These are phyloP conservation scores for Lithophane leautieri DNA, from an alignment of 2,888 invertebrate genomes.

Conservation along the genomic window DNA sequence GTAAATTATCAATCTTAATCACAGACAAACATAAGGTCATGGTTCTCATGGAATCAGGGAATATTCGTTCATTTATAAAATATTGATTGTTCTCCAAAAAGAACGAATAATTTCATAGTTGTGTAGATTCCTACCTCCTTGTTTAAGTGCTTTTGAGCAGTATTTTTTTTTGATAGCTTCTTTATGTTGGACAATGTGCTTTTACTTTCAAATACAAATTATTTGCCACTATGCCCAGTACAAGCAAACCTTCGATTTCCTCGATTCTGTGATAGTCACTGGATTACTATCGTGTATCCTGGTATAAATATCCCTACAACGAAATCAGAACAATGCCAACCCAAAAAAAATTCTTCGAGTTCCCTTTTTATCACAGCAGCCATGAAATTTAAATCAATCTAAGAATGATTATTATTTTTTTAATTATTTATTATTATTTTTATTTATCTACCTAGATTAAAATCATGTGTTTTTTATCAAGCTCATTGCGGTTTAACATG, in stretches of 20 bases:
- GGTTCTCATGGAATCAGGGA: background rate
- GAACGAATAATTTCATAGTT: background rate
- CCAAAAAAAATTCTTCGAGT: too few species aligned
- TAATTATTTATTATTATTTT: too few species aligned
- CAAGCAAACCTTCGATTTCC: background rate
- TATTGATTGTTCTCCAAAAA: background rate
- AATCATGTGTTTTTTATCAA: background rate
- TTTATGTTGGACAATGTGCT: background rate
- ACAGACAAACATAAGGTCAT: background rate
- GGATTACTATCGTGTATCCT: background rate
- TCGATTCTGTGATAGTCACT: background rate
- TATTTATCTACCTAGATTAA: background rate
- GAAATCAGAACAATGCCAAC: background rate
- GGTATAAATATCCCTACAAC: background rate
- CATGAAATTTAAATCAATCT: background rate
- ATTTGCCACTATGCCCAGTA: background rate
- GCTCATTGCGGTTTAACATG: background rate
- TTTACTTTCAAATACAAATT: background rate
- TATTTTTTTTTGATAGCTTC: too few species aligned
- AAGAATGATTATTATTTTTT: too few species aligned
- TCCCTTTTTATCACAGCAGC: background rate
- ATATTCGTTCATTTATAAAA: background rate
- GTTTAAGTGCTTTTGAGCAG: background rate
- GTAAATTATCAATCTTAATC: slow-evolving; percentile 28
- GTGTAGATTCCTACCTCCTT: background rate